Evolutionary conservation across 2,888 invertebrate genomes (phyloP).

Genomic region (Leucophenga maculata): DNA sequence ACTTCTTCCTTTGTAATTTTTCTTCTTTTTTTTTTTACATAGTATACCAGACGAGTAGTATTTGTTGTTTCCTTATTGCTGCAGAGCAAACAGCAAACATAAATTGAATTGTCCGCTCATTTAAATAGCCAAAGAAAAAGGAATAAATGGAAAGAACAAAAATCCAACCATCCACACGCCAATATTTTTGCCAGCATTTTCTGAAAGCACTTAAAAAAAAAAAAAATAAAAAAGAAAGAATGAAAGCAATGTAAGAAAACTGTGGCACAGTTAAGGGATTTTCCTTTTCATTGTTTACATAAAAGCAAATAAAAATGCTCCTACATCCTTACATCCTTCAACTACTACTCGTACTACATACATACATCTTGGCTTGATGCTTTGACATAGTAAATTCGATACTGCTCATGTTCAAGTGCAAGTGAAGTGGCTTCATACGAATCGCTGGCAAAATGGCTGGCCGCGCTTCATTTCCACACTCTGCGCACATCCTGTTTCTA

Average conservation of each 20-base stretch:
- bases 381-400: no score
- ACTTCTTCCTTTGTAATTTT: neutral
- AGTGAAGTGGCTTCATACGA: neutral
- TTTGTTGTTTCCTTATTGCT: neutral
- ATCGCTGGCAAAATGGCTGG: neutral
- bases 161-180: no score
- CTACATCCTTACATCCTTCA: no score
- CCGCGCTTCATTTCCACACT: neutral
- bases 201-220: neutral
- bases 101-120: constrained; percentile 26
- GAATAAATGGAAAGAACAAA: no score
- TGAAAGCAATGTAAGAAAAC: neutral
- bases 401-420: no score
- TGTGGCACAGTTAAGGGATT: constrained; percentile 16
- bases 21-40: constrained; percentile 26
- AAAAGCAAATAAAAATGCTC: constrained; percentile 22
- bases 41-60: neutral
- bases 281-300: constrained; percentile 25
- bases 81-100: constrained; percentile 24
- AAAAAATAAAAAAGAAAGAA: neutral
- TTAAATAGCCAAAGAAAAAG: constrained; percentile 9
- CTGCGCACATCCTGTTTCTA: neutral
- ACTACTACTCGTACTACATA: neutral
- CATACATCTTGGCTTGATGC: no score
- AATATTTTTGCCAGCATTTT: no score